Conservation (phyloP, 2,797 vertebrate genomes). For the Trachops cirrhosus region DNA sequence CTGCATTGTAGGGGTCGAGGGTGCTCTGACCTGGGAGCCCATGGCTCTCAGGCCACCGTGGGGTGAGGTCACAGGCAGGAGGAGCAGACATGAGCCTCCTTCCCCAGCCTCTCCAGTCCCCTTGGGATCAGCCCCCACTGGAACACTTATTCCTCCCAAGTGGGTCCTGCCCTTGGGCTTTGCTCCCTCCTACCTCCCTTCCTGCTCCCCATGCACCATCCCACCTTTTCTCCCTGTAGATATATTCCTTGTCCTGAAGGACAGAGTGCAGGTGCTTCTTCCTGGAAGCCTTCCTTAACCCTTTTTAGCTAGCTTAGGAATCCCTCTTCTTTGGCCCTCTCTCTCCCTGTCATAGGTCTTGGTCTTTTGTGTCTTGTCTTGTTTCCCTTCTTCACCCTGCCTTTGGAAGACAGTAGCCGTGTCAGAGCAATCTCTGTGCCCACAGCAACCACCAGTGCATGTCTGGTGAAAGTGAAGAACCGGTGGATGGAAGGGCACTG, state of each 20-base stretch:
- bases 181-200: neutral
- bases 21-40: slow-evolving; percentile 2
- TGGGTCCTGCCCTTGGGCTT: neutral
- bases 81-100: neutral
- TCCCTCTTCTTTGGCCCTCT: neutral
- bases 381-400: neutral
- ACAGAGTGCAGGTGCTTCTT: slow-evolving; percentile 1
- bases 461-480: slow-evolving; percentile 22
- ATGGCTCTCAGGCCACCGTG: neutral
- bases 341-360: neutral
- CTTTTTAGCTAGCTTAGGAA: neutral
- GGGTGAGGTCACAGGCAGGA: neutral
- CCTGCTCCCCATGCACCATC: neutral
- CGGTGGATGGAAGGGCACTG: neutral
- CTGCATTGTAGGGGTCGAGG: neutral
- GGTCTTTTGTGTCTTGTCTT: slow-evolving; percentile 9
- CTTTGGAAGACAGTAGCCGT: slow-evolving; percentile 14
- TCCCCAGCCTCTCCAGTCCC: neutral
- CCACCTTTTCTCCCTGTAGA: neutral
- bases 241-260: neutral
- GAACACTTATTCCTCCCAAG: slow-evolving; percentile 9
- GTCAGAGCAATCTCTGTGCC: neutral
- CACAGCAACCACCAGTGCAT: neutral
- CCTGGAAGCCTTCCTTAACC: slow-evolving; percentile 28
- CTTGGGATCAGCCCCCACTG: neutral